Evolutionary conservation across 2,797 vertebrate species (phyloP).

Genomic region (Mormyrus hasselquistii): DNA sequence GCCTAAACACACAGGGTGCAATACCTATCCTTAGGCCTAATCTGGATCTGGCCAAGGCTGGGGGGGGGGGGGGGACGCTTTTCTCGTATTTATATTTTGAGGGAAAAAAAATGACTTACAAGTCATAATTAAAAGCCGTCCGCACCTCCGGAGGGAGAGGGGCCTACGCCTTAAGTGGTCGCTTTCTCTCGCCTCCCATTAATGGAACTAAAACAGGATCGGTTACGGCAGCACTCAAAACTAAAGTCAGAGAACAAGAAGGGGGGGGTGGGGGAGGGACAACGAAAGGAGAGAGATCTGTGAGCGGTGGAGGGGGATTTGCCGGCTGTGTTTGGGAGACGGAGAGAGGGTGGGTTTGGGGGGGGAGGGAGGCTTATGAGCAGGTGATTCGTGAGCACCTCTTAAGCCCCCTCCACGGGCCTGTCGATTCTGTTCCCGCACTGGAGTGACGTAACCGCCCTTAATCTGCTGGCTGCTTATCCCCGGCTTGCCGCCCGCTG

Average conservation of each 20-base stretch:
- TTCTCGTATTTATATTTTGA: conserved; percentile 40
- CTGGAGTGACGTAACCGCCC: conserved; percentile 21
- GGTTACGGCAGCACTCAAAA: conserved; percentile 30
- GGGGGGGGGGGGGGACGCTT: conserved; percentile 30
- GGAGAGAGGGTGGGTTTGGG: conserved; percentile 7
- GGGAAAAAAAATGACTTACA: conserved; percentile 34
- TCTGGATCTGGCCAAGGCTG: conserved; percentile 32
- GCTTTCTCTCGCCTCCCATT: conserved; percentile 60
- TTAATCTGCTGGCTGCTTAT: conserved; percentile 20
- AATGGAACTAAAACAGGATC: conserved; percentile 63
- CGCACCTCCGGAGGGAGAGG: conserved; percentile 27
- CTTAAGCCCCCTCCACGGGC: conserved; percentile 23
- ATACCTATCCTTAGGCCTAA: conserved; percentile 39
- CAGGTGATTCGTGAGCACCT: conserved; percentile 29
- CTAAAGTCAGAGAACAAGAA: conserved; percentile 23
- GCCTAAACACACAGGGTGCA: conserved; percentile 27
- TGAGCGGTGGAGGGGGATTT: conserved; percentile 27
- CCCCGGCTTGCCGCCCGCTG: neutral
- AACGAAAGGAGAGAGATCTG: conserved; percentile 16
- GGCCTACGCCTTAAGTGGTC: conserved; percentile 59
- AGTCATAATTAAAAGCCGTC: conserved; percentile 44
- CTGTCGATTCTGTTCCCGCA: conserved; percentile 8
- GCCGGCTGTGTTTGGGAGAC: conserved; percentile 11
- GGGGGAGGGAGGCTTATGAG: conserved; percentile 20
- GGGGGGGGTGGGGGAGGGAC: conserved; percentile 24